Percentiles rank a stretch among this genome's conserved stretches.
Conservation (phyloP, 1,140 invertebrate species). For the Pseudomyrmex sp. region DNA sequence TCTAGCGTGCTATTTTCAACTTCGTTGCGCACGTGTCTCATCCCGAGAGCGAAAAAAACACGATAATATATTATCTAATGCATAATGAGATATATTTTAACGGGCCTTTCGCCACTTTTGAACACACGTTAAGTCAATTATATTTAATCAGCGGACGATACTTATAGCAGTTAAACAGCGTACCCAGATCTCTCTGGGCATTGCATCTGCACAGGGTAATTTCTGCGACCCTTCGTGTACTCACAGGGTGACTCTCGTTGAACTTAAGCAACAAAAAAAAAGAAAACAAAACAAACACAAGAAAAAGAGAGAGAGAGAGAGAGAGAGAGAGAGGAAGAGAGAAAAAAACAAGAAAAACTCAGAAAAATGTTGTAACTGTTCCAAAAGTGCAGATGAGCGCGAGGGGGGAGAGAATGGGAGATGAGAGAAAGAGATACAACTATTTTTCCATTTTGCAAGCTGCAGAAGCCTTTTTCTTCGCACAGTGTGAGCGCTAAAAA, state of each 20-base stretch:
- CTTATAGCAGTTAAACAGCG: slow-evolving; percentile 47
- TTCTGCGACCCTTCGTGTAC: slow-evolving; percentile 42
- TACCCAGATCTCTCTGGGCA: slow-evolving; percentile 34
- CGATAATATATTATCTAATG: not conserved
- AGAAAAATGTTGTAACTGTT: slow-evolving; percentile 51
- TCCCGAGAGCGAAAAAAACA: slow-evolving; percentile 17
- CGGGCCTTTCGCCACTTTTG: not conserved
- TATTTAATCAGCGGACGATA: slow-evolving; percentile 56
- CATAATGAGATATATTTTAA: slow-evolving; percentile 48
- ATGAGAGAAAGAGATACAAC: slow-evolving; percentile 49
- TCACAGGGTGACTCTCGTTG: slow-evolving; percentile 51
- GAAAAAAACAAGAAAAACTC: slow-evolving; percentile 5
- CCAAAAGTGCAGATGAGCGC: slow-evolving; percentile 9
- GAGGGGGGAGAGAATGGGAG: slow-evolving; percentile 23
- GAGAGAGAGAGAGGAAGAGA: not conserved
- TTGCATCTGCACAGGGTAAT: slow-evolving; percentile 52
- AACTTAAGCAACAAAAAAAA: slow-evolving; percentile 42
- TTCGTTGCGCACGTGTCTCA: slow-evolving; percentile 14
- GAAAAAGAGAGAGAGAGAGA: slow-evolving; percentile 9
- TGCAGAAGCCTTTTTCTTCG: slow-evolving; percentile 55
- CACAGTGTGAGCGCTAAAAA: slow-evolving; percentile 33
- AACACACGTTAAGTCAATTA: slow-evolving; percentile 52
- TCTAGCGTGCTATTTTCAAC: slow-evolving; percentile 5
- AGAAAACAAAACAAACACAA: not conserved
- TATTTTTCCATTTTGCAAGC: slow-evolving; percentile 62